Evolutionary conservation across 2,797 vertebrate genomes (phyloP).

Genomic region (Acanthurus tractus): DNA sequence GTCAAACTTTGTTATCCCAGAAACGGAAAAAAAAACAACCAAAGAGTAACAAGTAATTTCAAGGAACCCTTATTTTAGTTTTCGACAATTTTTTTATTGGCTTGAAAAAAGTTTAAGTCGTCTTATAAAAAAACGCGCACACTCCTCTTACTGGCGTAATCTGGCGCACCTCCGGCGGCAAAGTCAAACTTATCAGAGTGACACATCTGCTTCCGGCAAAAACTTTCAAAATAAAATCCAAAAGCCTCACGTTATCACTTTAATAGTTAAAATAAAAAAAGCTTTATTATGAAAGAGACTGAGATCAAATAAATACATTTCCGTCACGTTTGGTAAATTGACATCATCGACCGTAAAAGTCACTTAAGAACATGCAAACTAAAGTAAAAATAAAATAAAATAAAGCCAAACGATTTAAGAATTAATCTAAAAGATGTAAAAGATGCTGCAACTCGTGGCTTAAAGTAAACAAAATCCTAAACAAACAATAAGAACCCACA

Average conservation of each 20-base stretch:
- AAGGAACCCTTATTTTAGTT: not conserved
- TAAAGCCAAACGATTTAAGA: not conserved
- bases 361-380: not conserved
- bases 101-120: not conserved
- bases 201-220: not conserved
- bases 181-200: not conserved
- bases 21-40: not conserved
- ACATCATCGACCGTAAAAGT: not conserved
- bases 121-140: not conserved
- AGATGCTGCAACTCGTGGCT: constrained; percentile 4
- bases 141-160: not conserved
- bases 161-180: not conserved
- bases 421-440: not conserved
- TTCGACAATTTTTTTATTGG: not conserved
- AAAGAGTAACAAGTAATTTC: not conserved
- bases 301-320: not conserved
- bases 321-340: accelerated
- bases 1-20: not conserved
- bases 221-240: constrained; percentile 59
- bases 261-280: not conserved
- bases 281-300: not conserved
- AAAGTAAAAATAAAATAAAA: not conserved
- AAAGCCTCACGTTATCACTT: accelerated
- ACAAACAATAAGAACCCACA: not conserved
- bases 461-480: not conserved